Conservation (phyloP, 2,797 vertebrate genomes). For the Brachymystax lenok region DNA sequence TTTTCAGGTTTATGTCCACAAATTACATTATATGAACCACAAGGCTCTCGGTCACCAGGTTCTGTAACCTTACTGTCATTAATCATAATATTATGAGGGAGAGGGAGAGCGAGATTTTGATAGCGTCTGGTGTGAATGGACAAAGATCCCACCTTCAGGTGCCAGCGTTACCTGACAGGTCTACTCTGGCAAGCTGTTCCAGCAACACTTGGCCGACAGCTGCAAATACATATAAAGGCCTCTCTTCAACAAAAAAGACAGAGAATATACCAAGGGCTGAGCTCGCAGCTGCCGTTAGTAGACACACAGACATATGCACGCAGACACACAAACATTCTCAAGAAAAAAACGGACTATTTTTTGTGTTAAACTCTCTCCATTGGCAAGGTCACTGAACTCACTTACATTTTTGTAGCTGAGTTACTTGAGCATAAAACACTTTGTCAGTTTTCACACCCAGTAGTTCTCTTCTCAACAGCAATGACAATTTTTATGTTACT, state of each 20-base stretch:
- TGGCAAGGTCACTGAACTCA: conserved; percentile 4
- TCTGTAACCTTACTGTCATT: not conserved
- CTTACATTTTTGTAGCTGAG: not conserved
- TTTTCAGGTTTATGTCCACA: too few relatives aligned
- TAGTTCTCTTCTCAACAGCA: not conserved
- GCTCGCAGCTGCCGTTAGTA: conserved; percentile 49
- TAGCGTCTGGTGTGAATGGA: conserved; percentile 61
- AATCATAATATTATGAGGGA: conserved; percentile 26
- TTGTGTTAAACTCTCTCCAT: not conserved
- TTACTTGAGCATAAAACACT: not conserved
- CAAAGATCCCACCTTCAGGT: conserved; percentile 52
- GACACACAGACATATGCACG: conserved; percentile 5
- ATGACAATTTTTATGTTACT: not conserved
- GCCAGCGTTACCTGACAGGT: conserved; percentile 60
- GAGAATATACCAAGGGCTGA: conserved; percentile 59
- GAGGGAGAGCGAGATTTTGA: conserved; percentile 49
- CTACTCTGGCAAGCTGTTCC: conserved; percentile 53
- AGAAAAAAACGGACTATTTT: too few relatives aligned
- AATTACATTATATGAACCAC: conserved; percentile 11
- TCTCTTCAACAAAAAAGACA: conserved; percentile 58
- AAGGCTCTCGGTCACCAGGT: conserved; percentile 16
- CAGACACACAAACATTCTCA: conserved; percentile 10
- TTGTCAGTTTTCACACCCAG: not conserved
- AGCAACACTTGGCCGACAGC: conserved; percentile 62
- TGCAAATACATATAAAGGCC: conserved; percentile 65